Evolutionary conservation across 2,797 vertebrate genomes (phyloP), one percentile per base, ranked within the genome.

Genomic region (Rhynchonycteris naso): DNA sequence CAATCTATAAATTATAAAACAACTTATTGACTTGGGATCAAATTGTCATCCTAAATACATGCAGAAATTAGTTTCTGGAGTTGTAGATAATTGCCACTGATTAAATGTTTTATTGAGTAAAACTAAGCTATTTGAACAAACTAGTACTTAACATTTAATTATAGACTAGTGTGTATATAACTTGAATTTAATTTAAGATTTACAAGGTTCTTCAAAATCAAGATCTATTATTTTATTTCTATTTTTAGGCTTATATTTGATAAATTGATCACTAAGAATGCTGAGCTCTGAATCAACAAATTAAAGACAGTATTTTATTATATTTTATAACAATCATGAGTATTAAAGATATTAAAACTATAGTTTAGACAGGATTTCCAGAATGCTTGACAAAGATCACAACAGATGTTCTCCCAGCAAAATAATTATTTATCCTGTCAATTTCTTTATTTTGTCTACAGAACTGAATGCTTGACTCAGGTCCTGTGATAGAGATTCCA

Each of bases 171-270:
- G 16, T 7, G 15, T 30, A 35, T 13, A 86, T 33, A 59, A 81
- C 8, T 87, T 90, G 47, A 65, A 92, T 65, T 96, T 85, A 84
- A 89, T 74, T 86, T 83, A 43, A 87, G 58, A 90, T 91, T 82
- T 78, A n/a, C 5, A 72, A 88, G 52, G 43, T 16, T 2, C 4
- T 91, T 93, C 43, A 74, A 66, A 80, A 90, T 22, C 69, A 59
- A 61, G 50, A 92, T 38, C 2, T 88, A 74, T 66, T 38, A 86
- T 86, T 66, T 93, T 79, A 50, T 92, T 93, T 35, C 82, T 71
- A 79, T 80, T 75, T 79, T 6, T 50, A 85, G 28, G 58, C 13
- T 88, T 50, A 24, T n/a, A 33, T 61, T 94, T 81, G 4, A 82
- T 24, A 78, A 91, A 50, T n/a, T 84, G 69, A 75, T 54, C 28